phyloP scores from a whole-genome alignment of 2,888 invertebrate species.

The Drosophila anceps region DNA sequence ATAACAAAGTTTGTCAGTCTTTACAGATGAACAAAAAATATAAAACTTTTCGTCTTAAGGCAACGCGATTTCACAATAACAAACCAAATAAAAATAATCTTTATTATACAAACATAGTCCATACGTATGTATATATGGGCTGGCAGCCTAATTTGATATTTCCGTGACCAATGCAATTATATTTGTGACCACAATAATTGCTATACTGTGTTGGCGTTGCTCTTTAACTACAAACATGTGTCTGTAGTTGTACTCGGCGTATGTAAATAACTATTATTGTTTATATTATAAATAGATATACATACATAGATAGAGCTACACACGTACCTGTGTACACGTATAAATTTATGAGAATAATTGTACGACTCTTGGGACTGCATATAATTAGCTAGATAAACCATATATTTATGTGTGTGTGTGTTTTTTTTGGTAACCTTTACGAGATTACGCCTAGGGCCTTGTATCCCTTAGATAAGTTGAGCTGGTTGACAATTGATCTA shows the following conservation, averaged over 20 bases:
- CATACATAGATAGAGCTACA: neutral
- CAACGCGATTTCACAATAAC: constrained; percentile 11
- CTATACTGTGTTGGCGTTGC: constrained; percentile 26
- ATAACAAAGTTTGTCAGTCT: constrained; percentile 23
- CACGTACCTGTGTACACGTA: neutral
- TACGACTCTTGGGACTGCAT: neutral
- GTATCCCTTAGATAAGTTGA: neutral
- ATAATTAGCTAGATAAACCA: constrained; percentile 3
- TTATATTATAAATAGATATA: constrained; percentile 5
- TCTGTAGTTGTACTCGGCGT: constrained; percentile 5
- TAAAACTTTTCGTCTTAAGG: constrained; percentile 5
- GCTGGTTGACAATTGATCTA: neutral
- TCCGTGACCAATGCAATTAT: constrained; percentile 81
- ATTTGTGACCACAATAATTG: constrained; percentile 50
- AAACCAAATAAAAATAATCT: constrained; percentile 27
- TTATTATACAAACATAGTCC: constrained; percentile 10
- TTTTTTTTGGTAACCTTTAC: neutral
- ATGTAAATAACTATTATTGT: constrained; percentile 19
- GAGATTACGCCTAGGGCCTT: neutral
- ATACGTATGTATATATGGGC: constrained; percentile 16
- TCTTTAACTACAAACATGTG: constrained; percentile 10
- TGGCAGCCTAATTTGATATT: constrained; percentile 75
- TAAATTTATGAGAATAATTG: neutral
- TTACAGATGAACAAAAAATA: neutral
- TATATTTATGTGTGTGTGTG: neutral